These are phyloP conservation scores for Clarias batrachus DNA, from an alignment of 2,113 vertebrate genomes.

Conservation along the genomic window DNA sequence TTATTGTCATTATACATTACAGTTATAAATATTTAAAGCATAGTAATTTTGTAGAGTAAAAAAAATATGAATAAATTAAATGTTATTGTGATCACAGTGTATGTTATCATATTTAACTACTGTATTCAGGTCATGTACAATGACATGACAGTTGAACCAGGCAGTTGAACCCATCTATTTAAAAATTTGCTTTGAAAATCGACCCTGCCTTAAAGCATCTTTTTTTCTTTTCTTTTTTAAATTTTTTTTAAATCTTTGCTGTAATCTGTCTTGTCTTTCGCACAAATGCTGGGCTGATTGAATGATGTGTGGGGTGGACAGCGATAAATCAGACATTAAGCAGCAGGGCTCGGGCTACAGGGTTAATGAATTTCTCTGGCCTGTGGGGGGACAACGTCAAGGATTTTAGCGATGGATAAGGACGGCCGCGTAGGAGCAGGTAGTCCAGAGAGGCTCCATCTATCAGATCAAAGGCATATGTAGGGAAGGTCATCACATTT, in stretches of 20 bases:
- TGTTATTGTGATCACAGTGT: background rate
- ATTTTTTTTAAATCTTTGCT: conserved; percentile 58
- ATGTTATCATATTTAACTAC: background rate
- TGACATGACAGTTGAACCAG: conserved; percentile 17
- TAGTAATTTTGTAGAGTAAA: background rate
- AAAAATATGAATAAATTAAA: background rate
- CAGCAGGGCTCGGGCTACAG: conserved; percentile 64
- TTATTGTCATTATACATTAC: background rate
- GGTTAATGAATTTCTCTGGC: conserved; percentile 74
- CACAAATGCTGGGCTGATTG: conserved; percentile 55
- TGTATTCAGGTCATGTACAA: conserved; percentile 4
- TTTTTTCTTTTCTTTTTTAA: conserved; percentile 54
- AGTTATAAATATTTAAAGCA: background rate
- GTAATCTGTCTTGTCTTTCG: conserved; percentile 71
- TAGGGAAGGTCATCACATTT: conserved; percentile 69
- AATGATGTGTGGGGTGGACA: conserved; percentile 55
- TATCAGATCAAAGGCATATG: conserved; percentile 75
- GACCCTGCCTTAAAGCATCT: conserved; percentile 27
- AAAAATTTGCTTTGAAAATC: conserved; percentile 69
- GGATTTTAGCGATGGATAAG: conserved; percentile 71
- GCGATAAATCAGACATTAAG: conserved; percentile 77
- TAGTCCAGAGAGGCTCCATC: conserved; percentile 71
- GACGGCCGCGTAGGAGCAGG: conserved; percentile 71
- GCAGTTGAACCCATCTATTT: background rate
- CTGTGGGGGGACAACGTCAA: conserved; percentile 46